Conservation (phyloP, 2,113 vertebrate species). For the Melanotaenia duboulayi region DNA sequence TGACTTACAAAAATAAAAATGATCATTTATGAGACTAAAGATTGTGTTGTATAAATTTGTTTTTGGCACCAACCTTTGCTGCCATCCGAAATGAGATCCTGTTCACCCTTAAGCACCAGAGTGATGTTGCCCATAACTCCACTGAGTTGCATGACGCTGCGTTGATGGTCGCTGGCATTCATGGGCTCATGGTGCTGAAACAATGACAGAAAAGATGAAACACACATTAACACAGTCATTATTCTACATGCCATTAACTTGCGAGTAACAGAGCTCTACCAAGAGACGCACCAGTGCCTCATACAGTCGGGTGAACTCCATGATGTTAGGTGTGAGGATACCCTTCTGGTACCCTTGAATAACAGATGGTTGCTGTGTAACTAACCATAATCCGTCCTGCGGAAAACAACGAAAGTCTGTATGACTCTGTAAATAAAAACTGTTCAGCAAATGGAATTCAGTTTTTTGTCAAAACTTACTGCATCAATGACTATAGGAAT, state of each 20-base stretch:
- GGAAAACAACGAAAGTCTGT: constrained; percentile 32
- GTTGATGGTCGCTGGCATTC: constrained; percentile 84
- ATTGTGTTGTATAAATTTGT: background rate
- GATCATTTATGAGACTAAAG: background rate
- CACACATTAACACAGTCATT: constrained; percentile 5
- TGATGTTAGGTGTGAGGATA: constrained; percentile 93
- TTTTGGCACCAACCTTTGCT: constrained; percentile 85
- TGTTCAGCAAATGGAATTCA: constrained; percentile 21
- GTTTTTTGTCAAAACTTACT: constrained; percentile 81
- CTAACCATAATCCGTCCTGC: constrained; percentile 96
- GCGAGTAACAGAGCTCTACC: background rate
- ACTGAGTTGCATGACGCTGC: constrained; percentile 88
- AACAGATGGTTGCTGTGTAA: constrained; percentile 90
- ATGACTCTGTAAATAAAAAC: constrained; percentile 12
- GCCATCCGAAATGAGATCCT: constrained; percentile 93
- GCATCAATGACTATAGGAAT: constrained; percentile 95
- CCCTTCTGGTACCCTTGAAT: constrained; percentile 92
- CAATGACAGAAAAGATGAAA: constrained; percentile 1
- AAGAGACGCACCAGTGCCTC: constrained; percentile 90
- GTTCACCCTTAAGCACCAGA: constrained; percentile 92
- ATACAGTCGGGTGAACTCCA: constrained; percentile 93
- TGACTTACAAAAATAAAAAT: background rate
- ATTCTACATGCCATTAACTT: background rate
- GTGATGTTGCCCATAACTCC: constrained; percentile 94
- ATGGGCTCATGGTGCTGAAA: constrained; percentile 87